Conservation (phyloP, 2,113 vertebrate genomes). For the Puffinus mauretanicus region DNA sequence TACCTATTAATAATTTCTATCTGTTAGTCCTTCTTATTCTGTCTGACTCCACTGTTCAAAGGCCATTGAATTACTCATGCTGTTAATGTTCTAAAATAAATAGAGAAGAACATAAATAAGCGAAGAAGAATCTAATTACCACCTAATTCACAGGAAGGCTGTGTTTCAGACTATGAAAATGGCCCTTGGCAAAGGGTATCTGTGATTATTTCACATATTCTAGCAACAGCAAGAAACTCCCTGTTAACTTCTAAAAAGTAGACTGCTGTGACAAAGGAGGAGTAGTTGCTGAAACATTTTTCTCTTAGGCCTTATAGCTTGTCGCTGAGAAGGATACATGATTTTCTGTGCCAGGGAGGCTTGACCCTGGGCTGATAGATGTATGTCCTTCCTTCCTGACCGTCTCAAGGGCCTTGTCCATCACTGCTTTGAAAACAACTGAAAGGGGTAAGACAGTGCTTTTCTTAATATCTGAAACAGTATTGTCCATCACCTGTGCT, state of each 20-base stretch:
- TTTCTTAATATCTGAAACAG: background rate
- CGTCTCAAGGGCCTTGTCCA: background rate
- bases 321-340: background rate
- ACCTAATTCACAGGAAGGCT: background rate
- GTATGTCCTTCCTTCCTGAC: background rate
- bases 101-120: background rate
- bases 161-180: background rate
- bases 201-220: background rate
- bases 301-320: background rate
- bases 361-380: background rate
- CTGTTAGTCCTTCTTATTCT: background rate
- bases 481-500: background rate
- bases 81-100: background rate
- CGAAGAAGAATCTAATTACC: background rate
- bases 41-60: background rate
- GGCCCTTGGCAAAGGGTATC: background rate
- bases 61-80: background rate
- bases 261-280: background rate
- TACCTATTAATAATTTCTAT: accelerated
- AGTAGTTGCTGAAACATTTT: background rate
- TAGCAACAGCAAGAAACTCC: background rate
- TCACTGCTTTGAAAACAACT: background rate
- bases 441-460: background rate
- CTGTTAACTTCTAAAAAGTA: background rate
- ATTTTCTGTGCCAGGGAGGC: background rate